phyloP scores from a whole-genome alignment of 2,113 vertebrate genomes.

The Mustela lutreola region DNA sequence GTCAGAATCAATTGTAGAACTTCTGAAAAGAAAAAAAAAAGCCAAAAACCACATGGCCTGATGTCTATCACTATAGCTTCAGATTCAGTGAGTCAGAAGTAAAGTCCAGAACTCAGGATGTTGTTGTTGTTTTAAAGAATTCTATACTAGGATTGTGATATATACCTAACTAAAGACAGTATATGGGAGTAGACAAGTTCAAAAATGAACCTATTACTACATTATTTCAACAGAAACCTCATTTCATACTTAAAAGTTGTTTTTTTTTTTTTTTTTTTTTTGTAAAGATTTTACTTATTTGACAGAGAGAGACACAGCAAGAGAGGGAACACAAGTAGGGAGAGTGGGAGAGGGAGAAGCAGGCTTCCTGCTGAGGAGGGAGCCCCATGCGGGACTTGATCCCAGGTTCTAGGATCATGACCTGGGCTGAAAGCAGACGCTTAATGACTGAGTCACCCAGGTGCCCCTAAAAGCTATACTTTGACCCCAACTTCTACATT shows the following conservation, averaged over 20 bases:
- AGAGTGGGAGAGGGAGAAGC: no score
- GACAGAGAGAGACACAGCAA: no score
- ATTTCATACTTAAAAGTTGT: neutral
- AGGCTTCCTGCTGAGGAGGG: no score
- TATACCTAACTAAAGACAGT: neutral
- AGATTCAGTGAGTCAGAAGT: neutral
- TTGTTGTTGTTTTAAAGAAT: neutral
- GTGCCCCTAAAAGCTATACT: neutral
- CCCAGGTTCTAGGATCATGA: no score
- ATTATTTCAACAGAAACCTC: slow-evolving; percentile 14
- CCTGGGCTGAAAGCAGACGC: no score
- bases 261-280: neutral
- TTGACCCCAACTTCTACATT: neutral
- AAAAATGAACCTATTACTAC: neutral
- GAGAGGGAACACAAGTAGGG: no score
- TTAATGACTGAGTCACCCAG: no score
- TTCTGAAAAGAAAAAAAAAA: neutral
- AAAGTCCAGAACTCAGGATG: neutral
- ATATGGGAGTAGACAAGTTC: neutral
- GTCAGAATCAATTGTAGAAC: neutral
- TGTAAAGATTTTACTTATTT: no score
- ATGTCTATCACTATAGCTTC: neutral
- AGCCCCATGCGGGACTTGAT: no score
- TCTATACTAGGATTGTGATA: neutral
- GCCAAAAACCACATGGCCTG: neutral